Conservation (phyloP, 2,797 vertebrate genomes). For the Ptychobarbus kaznakovi region DNA sequence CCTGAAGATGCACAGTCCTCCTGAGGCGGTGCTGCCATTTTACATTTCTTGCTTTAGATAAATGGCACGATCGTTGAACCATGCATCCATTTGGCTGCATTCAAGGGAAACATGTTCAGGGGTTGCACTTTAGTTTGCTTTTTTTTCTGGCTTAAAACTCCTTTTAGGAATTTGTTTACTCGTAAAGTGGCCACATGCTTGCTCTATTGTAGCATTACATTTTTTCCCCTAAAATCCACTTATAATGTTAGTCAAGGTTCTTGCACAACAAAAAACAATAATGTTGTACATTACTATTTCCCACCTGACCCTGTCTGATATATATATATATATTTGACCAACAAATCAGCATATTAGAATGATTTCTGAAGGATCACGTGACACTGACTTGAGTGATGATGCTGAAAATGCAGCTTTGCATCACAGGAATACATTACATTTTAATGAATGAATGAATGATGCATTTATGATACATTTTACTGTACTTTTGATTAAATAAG, state of each 20-base stretch:
- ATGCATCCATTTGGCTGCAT: slow-evolving; percentile 21
- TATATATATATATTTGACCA: neutral
- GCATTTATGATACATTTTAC: neutral
- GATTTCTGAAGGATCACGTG: neutral
- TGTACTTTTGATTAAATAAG: neutral
- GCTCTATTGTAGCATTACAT: neutral
- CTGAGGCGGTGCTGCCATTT: slow-evolving; percentile 27
- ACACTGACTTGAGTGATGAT: neutral
- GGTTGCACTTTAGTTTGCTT: neutral
- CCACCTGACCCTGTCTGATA: neutral
- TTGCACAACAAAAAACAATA: neutral
- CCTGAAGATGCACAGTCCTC: slow-evolving; percentile 10
- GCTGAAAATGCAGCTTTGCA: neutral
- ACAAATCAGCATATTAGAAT: neutral
- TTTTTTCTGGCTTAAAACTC: neutral
- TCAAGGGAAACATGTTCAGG: neutral
- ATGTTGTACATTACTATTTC: neutral
- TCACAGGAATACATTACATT: neutral
- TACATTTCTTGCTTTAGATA: slow-evolving; percentile 26
- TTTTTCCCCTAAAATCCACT: neutral
- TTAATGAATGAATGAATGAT: too few relatives aligned
- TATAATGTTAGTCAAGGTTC: slow-evolving; percentile 2
- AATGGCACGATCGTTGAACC: slow-evolving; percentile 25
- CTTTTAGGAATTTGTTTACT: slow-evolving; percentile 3
- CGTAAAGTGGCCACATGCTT: neutral